These are phyloP conservation scores for Carassius carassius DNA, from an alignment of 2,113 vertebrate species.

Conservation along the genomic window DNA sequence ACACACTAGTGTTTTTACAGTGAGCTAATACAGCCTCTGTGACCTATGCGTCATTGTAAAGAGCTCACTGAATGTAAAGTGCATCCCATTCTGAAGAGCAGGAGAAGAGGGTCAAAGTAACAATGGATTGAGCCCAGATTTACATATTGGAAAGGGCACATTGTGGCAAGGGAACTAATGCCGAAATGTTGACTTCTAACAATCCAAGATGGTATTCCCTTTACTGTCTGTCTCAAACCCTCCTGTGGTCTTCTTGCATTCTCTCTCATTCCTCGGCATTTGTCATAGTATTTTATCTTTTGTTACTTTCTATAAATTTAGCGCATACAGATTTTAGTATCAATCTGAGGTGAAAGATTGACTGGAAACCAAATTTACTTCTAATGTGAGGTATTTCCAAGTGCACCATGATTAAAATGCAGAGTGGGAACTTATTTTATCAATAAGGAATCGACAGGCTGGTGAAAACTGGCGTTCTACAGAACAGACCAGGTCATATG, in stretches of 20 bases:
- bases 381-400: neutral
- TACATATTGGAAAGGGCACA: conserved; percentile 78
- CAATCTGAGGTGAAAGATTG: neutral
- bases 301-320: conserved; percentile 42
- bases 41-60: conserved; percentile 50
- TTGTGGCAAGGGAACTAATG: conserved; percentile 73
- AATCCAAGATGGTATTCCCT: conserved; percentile 71
- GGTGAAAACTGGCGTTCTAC: neutral
- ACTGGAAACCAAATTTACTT: neutral
- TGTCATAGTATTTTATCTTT: neutral
- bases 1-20: conserved; percentile 68
- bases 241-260: conserved; percentile 63
- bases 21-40: conserved; percentile 68
- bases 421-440: neutral
- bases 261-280: conserved; percentile 2
- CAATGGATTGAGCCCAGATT: conserved; percentile 74
- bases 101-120: conserved; percentile 62
- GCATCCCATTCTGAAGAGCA: conserved; percentile 47
- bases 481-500: neutral
- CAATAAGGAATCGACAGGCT: neutral
- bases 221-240: conserved; percentile 62
- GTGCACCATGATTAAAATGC: neutral
- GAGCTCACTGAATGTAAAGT: conserved; percentile 72
- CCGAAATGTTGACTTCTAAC: conserved; percentile 74
- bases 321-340: neutral